phyloP scores from a whole-genome alignment of 2,888 invertebrate genomes.

The Phrixothrix hirtus region DNA sequence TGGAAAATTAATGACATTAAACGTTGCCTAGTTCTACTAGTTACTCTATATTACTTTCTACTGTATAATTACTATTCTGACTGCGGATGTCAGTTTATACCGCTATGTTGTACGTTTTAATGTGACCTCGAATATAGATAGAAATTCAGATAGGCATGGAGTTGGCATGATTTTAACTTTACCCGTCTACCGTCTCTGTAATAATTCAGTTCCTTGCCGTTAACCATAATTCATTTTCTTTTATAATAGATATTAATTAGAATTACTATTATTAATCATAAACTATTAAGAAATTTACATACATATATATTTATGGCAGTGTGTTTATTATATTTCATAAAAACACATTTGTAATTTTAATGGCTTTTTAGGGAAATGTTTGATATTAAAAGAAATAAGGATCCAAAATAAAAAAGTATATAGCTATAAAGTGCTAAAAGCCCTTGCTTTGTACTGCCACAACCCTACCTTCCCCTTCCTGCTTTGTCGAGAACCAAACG shows the following conservation, averaged over 20 bases:
- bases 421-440: too few relatives aligned
- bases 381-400: too few relatives aligned
- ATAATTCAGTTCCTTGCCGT: background rate
- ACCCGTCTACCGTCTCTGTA: background rate
- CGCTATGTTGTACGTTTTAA: background rate
- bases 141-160: conserved; percentile 1
- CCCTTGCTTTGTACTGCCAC: too few relatives aligned
- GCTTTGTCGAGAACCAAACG: too few relatives aligned
- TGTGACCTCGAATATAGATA: conserved; percentile 18
- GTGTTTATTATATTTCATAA: too few relatives aligned
- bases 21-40: background rate
- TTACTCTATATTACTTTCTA: conserved; percentile 21
- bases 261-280: too few relatives aligned
- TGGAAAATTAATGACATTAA: conserved; percentile 10
- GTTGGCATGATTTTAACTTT: background rate
- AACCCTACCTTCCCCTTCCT: too few relatives aligned
- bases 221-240: background rate
- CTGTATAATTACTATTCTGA: conserved; percentile 26
- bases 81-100: conserved; percentile 9
- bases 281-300: too few relatives aligned
- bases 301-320: too few relatives aligned
- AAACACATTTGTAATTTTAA: too few relatives aligned
- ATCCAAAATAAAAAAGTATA: too few relatives aligned
- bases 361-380: too few relatives aligned
- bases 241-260: background rate